phyloP scores from a whole-genome alignment of 23 tunicate genomes.

The Halocynthia roretzi region DNA sequence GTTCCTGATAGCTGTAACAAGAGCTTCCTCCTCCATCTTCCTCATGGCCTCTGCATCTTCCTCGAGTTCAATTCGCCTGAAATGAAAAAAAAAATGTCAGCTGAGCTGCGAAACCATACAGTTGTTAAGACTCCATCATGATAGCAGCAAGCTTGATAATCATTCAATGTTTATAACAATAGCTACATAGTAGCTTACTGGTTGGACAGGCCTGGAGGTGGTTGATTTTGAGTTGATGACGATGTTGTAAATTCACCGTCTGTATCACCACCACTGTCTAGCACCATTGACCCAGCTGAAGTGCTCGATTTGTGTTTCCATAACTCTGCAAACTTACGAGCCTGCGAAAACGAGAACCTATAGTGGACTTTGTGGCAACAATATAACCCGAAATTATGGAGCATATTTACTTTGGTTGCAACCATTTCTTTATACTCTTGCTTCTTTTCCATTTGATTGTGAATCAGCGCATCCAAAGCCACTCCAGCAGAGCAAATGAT shows the following conservation, averaged over 20 bases:
- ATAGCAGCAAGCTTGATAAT: not conserved
- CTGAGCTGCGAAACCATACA: not conserved
- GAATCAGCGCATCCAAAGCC: slow-evolving; percentile 55
- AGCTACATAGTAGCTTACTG: not conserved
- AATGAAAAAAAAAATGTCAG: not conserved
- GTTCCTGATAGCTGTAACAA: slow-evolving; percentile 71
- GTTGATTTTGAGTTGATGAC: not conserved
- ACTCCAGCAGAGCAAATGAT: slow-evolving; percentile 68
- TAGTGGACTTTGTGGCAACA: too few relatives aligned
- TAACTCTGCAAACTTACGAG: slow-evolving; percentile 62
- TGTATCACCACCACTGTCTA: slow-evolving; percentile 3
- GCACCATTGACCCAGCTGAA: not conserved
- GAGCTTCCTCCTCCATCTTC: slow-evolving; percentile 82
- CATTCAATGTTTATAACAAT: not conserved
- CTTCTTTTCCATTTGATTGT: slow-evolving; percentile 68
- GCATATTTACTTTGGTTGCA: slow-evolving; percentile 14
- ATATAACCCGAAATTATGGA: too few relatives aligned
- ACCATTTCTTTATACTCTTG: slow-evolving; percentile 70
- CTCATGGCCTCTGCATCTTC: slow-evolving; percentile 74
- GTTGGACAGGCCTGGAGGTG: not conserved
- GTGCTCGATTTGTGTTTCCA: slow-evolving; percentile 62
- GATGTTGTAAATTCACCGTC: not conserved
- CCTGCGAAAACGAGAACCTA: not conserved
- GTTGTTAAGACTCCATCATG: not conserved
- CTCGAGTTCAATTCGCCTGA: slow-evolving; percentile 53